Evolutionary conservation across 2,113 vertebrate genomes (phyloP).

Genomic region (Syngnathus scovelli): DNA sequence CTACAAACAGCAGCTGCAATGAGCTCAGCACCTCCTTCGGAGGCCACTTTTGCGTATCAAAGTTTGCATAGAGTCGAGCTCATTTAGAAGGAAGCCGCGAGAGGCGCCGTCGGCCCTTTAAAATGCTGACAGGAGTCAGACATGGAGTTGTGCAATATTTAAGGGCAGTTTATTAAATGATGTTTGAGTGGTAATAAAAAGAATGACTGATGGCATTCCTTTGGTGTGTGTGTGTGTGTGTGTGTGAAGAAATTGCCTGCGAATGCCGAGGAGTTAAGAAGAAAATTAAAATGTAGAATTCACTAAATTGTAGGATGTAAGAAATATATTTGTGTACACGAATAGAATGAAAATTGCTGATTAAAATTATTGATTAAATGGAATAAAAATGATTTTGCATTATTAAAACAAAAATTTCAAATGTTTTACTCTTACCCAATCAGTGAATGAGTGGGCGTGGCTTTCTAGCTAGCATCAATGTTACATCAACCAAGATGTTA

Average conservation of each 20-base stretch:
- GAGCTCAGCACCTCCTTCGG: neutral
- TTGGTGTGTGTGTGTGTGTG: neutral
- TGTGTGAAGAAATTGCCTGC: neutral
- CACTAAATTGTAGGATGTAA: too few relatives aligned
- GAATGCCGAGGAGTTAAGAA: neutral
- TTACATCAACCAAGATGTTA: too few relatives aligned
- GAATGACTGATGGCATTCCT: constrained; percentile 14
- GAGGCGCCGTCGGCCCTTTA: constrained; percentile 9
- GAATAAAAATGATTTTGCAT: too few relatives aligned
- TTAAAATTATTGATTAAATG: too few relatives aligned
- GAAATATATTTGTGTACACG: too few relatives aligned
- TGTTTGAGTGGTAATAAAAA: constrained; percentile 6
- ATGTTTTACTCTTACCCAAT: too few relatives aligned
- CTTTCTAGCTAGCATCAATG: too few relatives aligned
- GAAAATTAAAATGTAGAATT: neutral
- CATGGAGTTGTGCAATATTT: constrained; percentile 4
- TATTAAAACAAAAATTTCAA: too few relatives aligned
- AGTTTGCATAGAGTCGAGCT: constrained; percentile 10
- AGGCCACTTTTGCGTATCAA: constrained; percentile 20
- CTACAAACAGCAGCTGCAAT: constrained; percentile 10
- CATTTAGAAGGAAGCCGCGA: constrained; percentile 23
- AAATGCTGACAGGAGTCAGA: constrained; percentile 10
- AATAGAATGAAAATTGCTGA: too few relatives aligned
- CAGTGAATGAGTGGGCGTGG: too few relatives aligned
- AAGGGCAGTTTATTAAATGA: neutral